phyloP scores from a whole-genome alignment of 37 sponge, comb jelly and placozoan species.

The Axinella damicornis region DNA sequence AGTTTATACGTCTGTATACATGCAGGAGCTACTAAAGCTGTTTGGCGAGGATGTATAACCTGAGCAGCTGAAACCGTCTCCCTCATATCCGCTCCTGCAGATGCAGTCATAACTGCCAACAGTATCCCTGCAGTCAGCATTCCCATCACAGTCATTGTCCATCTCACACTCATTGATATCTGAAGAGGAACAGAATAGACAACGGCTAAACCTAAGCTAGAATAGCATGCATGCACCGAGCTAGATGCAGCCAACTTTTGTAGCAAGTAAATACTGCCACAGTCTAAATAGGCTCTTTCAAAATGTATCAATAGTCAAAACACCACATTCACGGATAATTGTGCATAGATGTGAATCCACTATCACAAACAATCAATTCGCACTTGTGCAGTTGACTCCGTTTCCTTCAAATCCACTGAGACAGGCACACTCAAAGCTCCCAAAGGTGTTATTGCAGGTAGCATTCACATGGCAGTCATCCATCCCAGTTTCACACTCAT shows the following conservation, averaged over 20 bases:
- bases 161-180: conserved; percentile 29
- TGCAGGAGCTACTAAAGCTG: too few species aligned
- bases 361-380: too few species aligned
- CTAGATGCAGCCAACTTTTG: too few species aligned
- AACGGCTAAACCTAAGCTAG: too few species aligned
- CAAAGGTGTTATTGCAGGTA: conserved; percentile 33
- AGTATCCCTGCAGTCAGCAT: conserved; percentile 34
- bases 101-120: conserved; percentile 40
- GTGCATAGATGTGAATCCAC: too few species aligned
- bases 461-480: conserved; percentile 31
- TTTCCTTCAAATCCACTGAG: conserved; percentile 16
- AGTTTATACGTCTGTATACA: too few species aligned
- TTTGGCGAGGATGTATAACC: not conserved
- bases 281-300: not conserved
- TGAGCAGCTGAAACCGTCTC: conserved; percentile 5
- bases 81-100: conserved; percentile 33
- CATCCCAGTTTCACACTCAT: conserved; percentile 32
- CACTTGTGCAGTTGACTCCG: conserved; percentile 26
- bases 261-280: too few species aligned
- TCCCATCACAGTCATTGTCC: too few species aligned
- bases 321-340: not conserved
- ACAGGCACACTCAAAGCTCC: conserved; percentile 41
- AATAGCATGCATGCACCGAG: too few species aligned
- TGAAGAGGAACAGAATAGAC: not conserved
- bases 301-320: too few species aligned